These are phyloP conservation scores for Drosophila acutilabella DNA, from an alignment of 2,888 invertebrate species.

Conservation along the genomic window DNA sequence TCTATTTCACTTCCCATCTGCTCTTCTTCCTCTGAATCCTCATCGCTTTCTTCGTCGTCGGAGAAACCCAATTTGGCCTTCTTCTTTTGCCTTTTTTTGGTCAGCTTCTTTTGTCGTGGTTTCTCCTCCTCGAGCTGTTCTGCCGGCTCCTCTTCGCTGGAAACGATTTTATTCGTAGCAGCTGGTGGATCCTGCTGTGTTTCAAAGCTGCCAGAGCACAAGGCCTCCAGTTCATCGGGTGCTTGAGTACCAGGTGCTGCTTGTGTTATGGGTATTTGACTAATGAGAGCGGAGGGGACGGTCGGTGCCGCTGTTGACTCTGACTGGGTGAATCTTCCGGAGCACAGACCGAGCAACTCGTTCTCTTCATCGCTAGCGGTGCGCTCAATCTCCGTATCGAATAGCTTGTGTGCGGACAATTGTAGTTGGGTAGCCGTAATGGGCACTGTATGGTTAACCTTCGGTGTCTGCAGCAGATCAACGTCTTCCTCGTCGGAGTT, in stretches of 20 bases:
- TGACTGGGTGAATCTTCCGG: constrained; percentile 87
- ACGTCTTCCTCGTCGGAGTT: constrained; percentile 82
- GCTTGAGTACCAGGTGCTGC: constrained; percentile 59
- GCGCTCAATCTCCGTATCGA: constrained; percentile 64
- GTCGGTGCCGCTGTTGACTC: constrained; percentile 58
- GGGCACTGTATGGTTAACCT: constrained; percentile 34
- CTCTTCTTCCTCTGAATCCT: constrained; percentile 51
- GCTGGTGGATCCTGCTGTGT: constrained; percentile 38
- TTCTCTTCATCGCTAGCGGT: constrained; percentile 83
- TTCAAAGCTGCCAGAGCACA: constrained; percentile 87
- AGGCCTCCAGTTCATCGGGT: constrained; percentile 86
- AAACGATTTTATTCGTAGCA: constrained; percentile 84
- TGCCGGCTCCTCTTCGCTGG: constrained; percentile 85
- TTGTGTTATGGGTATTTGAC: constrained; percentile 82
- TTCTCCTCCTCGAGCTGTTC: constrained; percentile 23
- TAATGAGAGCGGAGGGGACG: constrained; percentile 62
- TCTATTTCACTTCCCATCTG: constrained; percentile 72
- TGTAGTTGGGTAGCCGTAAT: constrained; percentile 56
- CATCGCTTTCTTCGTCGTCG: constrained; percentile 82
- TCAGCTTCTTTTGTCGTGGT: constrained; percentile 81
- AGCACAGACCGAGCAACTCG: constrained; percentile 86
- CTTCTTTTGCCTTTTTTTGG: constrained; percentile 76
- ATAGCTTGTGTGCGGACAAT: constrained; percentile 64
- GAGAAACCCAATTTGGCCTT: constrained; percentile 84
- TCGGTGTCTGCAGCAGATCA: constrained; percentile 75